Base-by-base conservation (phyloP, 2,113 vertebrate genomes). In the Burhinus oedicnemus region DNA sequence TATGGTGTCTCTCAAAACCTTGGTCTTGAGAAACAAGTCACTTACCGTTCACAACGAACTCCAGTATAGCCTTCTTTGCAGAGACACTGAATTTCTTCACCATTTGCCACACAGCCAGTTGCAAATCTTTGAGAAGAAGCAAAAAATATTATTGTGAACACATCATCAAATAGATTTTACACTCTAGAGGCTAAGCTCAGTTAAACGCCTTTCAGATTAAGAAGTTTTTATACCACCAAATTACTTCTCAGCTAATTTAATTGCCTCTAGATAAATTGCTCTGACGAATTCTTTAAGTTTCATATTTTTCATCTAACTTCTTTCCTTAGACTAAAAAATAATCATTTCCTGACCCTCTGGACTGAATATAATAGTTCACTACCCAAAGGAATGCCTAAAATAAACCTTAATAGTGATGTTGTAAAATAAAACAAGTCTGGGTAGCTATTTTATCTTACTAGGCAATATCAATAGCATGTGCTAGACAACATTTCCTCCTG, bases 11-110 rank as follows among this genome's bases (percentile, higher is more conserved):
- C n/a, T 20, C 6, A 36, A 55, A 83, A 18, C 54, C 36, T 30
- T 30, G 12, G 8, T 55, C 49, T 55, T 49, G 72, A 42, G 47
- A 77, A 71, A 55, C 13, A 72, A 30, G 4, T 32, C 40, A 92
- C 98, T 94, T 76, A 99, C 99, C 97, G 99, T 95, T 99, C 98
- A 90, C 99, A 99, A 21, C 90, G 98, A 15, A 97, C 34, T 65
- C 99, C 99, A 0, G 97, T 85, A 95, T 99, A 99, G 42, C 99
- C 99, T 14, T 98, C 95, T 97, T 97, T 99, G 97, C 99, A 99
- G 34, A 98, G 82, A 80, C 99, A 99, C 90, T 97, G 97, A 62
- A 99, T 83, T 34, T 96, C 94, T 44, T 97, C 98, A 15, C 96
- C 96, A 15, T 97, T 97, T 82, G 99, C 98, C 57, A 95, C 97